Conservation (phyloP, 2,797 vertebrate genomes). For the Mus caroli region DNA sequence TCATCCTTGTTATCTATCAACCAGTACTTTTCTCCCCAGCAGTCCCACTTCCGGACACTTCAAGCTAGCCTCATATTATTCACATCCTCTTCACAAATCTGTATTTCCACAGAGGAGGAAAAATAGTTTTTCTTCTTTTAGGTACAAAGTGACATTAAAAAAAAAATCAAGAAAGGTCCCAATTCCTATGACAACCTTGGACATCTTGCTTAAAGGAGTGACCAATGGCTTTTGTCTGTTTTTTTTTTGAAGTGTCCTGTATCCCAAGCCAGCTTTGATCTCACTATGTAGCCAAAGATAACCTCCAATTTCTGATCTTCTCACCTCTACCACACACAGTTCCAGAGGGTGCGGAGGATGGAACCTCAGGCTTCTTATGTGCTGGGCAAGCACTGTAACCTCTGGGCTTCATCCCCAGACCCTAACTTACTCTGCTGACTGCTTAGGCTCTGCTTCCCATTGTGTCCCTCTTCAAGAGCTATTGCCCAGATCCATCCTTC, state of each 20-base stretch:
- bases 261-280: neutral
- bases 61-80: too few relatives aligned
- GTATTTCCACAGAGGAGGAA: neutral
- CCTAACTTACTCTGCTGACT: neutral
- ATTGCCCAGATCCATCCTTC: neutral
- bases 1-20: neutral
- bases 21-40: neutral
- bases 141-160: neutral
- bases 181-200: neutral
- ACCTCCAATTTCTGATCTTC: neutral
- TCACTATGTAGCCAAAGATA: neutral
- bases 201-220: neutral
- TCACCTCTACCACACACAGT: neutral
- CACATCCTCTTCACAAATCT: neutral
- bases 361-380: neutral
- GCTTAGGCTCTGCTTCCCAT: accelerated
- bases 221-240: neutral
- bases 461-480: neutral
- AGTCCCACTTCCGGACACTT: neutral
- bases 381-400: neutral
- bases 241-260: neutral
- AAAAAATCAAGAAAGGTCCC: neutral
- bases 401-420: neutral
- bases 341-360: too few relatives aligned
- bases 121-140: neutral